These are phyloP conservation scores for Philopotamus ludificatus DNA, from an alignment of 1,140 invertebrate genomes.

Conservation along the genomic window DNA sequence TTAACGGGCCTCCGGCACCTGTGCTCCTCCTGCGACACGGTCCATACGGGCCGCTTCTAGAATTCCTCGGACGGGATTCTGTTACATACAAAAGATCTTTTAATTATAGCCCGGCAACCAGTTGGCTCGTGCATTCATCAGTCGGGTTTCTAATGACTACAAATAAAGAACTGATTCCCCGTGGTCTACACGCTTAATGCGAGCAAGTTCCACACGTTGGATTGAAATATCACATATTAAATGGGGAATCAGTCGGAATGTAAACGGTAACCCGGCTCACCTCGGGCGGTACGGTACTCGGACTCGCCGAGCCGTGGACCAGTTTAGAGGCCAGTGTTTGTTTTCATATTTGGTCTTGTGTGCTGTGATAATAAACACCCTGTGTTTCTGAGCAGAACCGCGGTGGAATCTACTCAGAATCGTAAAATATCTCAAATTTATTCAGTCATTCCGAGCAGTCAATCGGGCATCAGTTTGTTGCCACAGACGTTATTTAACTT, in stretches of 20 bases:
- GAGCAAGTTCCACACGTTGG: constrained; percentile 6
- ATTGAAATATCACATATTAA: constrained; percentile 28
- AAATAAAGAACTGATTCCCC: constrained; percentile 18
- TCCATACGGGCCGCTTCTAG: too few relatives aligned
- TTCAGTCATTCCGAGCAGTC: too few relatives aligned
- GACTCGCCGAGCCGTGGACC: too few relatives aligned
- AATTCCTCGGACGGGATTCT: neutral
- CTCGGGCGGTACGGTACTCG: constrained; percentile 1
- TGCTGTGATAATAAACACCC: neutral
- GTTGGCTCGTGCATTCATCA: constrained; percentile 8
- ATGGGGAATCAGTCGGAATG: constrained; percentile 12
- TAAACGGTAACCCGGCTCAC: neutral
- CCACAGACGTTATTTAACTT: too few relatives aligned
- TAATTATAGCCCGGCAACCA: constrained; percentile 1
- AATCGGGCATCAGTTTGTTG: too few relatives aligned
- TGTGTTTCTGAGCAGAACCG: neutral
- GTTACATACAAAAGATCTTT: constrained; percentile 5
- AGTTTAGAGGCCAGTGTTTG: neutral
- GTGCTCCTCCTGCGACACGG: too few relatives aligned
- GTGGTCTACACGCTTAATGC: constrained; percentile 4
- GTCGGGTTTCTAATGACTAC: constrained; percentile 17
- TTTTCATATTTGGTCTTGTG: neutral
- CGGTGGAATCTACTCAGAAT: neutral
- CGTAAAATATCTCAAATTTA: too few relatives aligned
- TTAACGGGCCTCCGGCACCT: neutral